These are phyloP conservation scores for Hydrocynus forskahlii DNA, from an alignment of 2,797 vertebrate species.

Conservation along the genomic window DNA sequence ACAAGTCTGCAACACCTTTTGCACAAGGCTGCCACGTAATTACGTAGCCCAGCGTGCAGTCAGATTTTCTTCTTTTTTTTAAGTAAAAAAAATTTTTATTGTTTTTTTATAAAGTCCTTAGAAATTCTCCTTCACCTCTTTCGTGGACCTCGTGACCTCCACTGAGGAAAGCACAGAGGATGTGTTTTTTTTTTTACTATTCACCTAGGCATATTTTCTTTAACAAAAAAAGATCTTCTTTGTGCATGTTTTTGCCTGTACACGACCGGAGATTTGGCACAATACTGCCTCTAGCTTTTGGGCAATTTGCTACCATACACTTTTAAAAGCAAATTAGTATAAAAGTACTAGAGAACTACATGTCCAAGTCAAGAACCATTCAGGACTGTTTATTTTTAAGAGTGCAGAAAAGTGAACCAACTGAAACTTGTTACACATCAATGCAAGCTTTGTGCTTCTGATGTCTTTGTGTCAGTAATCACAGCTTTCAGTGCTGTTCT, in stretches of 20 bases:
- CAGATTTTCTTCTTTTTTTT: too few species aligned
- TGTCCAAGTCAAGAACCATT: neutral
- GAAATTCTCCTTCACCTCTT: too few species aligned
- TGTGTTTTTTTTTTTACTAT: too few species aligned
- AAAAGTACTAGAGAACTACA: neutral
- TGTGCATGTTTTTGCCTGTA: neutral
- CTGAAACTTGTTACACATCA: neutral
- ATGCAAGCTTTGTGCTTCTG: slow-evolving; percentile 7
- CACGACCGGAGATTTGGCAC: neutral
- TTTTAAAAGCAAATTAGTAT: neutral
- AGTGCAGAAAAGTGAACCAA: neutral
- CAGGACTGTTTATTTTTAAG: neutral
- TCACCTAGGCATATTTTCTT: neutral
- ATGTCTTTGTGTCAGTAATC: neutral
- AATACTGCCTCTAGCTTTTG: neutral
- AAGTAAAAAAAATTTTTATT: too few species aligned
- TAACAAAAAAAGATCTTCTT: neutral
- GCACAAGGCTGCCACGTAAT: too few species aligned
- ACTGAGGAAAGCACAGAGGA: too few species aligned
- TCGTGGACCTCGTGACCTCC: too few species aligned
- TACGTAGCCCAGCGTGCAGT: too few species aligned
- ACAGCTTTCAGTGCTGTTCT: neutral
- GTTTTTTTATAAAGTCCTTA: too few species aligned
- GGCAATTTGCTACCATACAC: neutral
- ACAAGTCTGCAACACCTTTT: too few species aligned